Conservation (phyloP, 2,888 invertebrate genomes). For the Pseudococcus viburni region DNA sequence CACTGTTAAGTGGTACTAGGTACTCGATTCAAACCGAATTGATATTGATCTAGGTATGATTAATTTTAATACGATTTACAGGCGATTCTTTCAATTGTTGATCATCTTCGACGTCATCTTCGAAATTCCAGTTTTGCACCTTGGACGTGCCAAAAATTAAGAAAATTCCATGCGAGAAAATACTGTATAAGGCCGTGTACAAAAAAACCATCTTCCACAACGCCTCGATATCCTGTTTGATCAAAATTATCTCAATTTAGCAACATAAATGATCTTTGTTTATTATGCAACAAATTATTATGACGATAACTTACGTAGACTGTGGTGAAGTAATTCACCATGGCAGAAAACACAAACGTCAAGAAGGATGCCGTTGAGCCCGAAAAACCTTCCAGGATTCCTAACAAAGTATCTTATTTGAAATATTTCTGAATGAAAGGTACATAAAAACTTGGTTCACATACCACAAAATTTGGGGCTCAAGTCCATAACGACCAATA, state of each 20-base stretch:
- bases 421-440: too few species aligned
- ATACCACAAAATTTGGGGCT: conserved; percentile 49
- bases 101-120: neutral
- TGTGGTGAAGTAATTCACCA: neutral
- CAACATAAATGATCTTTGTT: neutral
- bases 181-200: neutral
- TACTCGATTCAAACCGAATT: too few species aligned
- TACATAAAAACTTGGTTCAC: neutral
- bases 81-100: too few species aligned
- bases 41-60: too few species aligned
- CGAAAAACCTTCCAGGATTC: conserved; percentile 5
- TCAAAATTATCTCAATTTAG: neutral
- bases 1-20: too few species aligned
- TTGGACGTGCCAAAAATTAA: neutral
- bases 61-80: neutral
- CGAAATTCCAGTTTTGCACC: conserved; percentile 8
- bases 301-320: neutral
- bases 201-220: neutral
- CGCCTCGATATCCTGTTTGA: neutral
- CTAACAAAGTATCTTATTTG: neutral
- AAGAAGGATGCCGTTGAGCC: neutral
- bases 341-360: neutral
- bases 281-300: neutral
- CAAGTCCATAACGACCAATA: conserved; percentile 12
- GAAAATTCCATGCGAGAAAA: neutral